These are phyloP conservation scores for Rhinichthys klamathensis DNA, from an alignment of 2,113 vertebrate species.

Conservation along the genomic window DNA sequence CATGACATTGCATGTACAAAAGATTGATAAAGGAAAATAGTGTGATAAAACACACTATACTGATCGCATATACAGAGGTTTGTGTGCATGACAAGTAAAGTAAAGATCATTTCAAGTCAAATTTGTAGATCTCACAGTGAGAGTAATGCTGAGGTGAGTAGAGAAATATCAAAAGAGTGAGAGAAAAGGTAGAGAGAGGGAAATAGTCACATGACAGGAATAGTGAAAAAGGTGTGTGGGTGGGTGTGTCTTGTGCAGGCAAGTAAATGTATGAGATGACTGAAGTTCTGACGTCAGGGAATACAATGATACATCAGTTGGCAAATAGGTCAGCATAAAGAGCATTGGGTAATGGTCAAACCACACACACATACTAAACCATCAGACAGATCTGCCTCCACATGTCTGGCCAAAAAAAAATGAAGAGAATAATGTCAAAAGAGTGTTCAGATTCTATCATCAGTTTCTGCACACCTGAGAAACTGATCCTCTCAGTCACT, in stretches of 20 bases:
- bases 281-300: background rate
- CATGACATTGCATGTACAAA: background rate
- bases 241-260: background rate
- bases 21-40: background rate
- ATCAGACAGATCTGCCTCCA: background rate
- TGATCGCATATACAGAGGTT: background rate
- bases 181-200: background rate
- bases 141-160: background rate
- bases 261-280: background rate
- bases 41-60: background rate
- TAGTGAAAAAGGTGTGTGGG: background rate
- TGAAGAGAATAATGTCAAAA: constrained; percentile 5
- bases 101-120: background rate
- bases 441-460: background rate
- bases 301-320: background rate
- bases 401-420: background rate
- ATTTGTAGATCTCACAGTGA: too few species aligned
- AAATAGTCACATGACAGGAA: background rate
- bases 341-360: constrained; percentile 1
- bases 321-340: background rate
- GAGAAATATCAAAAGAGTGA: background rate
- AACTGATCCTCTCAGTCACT: background rate
- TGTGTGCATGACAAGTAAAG: background rate
- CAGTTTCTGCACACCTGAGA: background rate
- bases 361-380: background rate